Evolutionary conservation across 2,888 invertebrate genomes (phyloP).

Genomic region (Dicyrtomina minuta): DNA sequence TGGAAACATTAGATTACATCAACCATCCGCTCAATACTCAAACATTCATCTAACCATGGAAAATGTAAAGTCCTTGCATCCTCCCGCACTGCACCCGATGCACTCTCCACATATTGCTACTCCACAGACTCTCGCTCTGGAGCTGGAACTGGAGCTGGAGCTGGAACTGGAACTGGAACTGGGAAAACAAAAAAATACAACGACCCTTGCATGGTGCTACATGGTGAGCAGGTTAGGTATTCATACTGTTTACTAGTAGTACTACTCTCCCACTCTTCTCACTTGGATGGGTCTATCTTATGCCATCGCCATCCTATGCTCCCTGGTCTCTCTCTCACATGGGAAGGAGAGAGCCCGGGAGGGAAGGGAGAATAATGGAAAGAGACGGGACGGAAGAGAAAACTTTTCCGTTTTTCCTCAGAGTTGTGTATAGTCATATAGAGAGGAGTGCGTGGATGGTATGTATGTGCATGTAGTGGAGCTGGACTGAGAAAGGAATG

Average conservation of each 20-base stretch:
- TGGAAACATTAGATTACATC: constrained; percentile 19
- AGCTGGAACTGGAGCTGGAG: too few species aligned
- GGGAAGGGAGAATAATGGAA: too few species aligned
- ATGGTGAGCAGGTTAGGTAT: too few species aligned
- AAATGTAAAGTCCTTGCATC: constrained; percentile 4
- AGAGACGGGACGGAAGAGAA: constrained; percentile 3
- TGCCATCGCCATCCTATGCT: background rate
- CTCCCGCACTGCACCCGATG: background rate
- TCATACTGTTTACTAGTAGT: too few species aligned
- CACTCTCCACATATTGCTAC: constrained; percentile 1
- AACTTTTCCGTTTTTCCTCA: background rate
- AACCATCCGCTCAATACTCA: constrained; percentile 3
- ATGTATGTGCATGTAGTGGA: too few species aligned
- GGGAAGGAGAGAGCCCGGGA: background rate
- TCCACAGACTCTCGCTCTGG: too few species aligned
- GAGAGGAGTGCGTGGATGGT: too few species aligned
- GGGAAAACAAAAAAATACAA: too few species aligned
- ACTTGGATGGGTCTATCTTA: background rate
- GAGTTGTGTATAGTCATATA: too few species aligned
- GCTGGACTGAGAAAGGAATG: too few species aligned
- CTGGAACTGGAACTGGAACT: too few species aligned
- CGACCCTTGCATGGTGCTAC: too few species aligned
- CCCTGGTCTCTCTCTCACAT: background rate
- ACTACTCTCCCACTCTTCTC: background rate
- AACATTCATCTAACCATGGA: constrained; percentile 2